Percentiles rank a stretch among this genome's conserved stretches.
phyloP scores from a whole-genome alignment of 2,113 vertebrate genomes.

The Microcebus ravelobensis region DNA sequence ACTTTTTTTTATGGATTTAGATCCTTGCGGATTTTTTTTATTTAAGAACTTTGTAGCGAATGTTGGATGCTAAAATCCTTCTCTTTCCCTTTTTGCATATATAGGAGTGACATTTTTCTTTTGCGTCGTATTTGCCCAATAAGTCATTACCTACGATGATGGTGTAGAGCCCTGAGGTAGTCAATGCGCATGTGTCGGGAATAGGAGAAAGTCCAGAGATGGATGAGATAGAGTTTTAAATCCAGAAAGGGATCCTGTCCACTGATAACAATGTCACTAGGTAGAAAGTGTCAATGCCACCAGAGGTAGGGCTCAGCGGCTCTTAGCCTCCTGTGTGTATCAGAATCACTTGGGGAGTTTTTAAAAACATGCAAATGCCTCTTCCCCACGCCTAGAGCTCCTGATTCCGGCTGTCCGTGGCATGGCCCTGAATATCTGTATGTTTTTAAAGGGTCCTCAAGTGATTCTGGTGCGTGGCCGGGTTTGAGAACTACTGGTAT shows the following conservation, averaged over 20 bases:
- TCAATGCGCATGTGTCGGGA: accelerated
- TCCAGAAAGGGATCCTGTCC: not conserved
- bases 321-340: not conserved
- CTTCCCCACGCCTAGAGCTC: not conserved
- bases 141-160: not conserved
- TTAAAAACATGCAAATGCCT: not conserved
- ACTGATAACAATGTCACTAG: not conserved
- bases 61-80: not conserved
- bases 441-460: not conserved
- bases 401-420: not conserved
- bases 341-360: not conserved
- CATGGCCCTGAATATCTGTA: not conserved
- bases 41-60: slow-evolving; percentile 11
- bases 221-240: not conserved
- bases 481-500: not conserved
- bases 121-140: not conserved
- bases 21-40: not conserved
- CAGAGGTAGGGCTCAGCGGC: not conserved
- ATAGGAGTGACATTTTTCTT: not conserved
- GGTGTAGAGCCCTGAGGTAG: not conserved
- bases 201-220: not conserved
- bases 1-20: not conserved
- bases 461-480: not conserved
- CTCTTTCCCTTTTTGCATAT: not conserved
- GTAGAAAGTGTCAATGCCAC: not conserved